Evolutionary conservation across 2,797 vertebrate genomes (phyloP), one percentile per base, ranked within the genome.

Genomic region (Sebastiscus tertius): DNA sequence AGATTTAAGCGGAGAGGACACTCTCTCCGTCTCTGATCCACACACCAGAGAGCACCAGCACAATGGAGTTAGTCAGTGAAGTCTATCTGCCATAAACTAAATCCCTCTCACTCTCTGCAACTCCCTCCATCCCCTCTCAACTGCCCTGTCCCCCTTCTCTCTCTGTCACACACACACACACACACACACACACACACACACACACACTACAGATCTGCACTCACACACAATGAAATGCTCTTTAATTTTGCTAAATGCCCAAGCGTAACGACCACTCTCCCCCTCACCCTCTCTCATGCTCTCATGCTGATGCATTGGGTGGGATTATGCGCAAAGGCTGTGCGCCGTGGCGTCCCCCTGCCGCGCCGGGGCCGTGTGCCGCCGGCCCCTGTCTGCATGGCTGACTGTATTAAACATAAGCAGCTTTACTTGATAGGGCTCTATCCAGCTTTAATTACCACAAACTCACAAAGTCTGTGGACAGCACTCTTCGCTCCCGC

Each of bases 401-500:
- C 92, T 95, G 95, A 93, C 94, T 94, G 94, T 92, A 95, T 95
- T 95, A 95, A 94, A 92, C 92, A 92, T 96, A 95, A 96, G 95
- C 94, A 90, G 95, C 94, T 96, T 96, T 96, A 89, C 93, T 94
- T 95, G 94, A 96, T 95, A 94, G 94, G 89, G 89, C 87, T 94
- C 92, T 81, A 94, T 96, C 94, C 93, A 92, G 94, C 93, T 95
- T 95, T 96, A 95, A 96, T 96, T 96, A 95, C 94, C 91, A 88
- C 80, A 94, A 93, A 94, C 93, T 93, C 92, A 89, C 90, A 89
- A 91, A 94, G 89, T 92, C 90, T 70, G 82, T 14, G 93, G 91
- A 93, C 89, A 90, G 86, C 87, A 79, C 79, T 91, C 80, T 79
- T 82, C 29, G 39, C 81, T 87, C 55, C 76, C 55, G 46, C 83